These are phyloP conservation scores for Hypena proboscidalis DNA, from an alignment of 2,888 invertebrate species.

Conservation along the genomic window DNA sequence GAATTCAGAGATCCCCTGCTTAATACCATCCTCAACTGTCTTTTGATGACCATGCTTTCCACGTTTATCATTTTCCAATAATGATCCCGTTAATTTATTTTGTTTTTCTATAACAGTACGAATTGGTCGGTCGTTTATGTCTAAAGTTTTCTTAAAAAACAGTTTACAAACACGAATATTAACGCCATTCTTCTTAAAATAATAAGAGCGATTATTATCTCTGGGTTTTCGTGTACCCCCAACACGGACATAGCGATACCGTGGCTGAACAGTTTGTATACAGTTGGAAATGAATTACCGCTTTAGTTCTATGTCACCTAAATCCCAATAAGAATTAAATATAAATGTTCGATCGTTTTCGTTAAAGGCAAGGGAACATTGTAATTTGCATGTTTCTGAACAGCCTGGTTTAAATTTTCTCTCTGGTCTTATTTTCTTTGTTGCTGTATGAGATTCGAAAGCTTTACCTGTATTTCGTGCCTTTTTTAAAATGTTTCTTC, in stretches of 20 bases:
- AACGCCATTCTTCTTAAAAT: slow-evolving; percentile 6
- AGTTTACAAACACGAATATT: slow-evolving; percentile 24
- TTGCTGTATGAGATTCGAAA: slow-evolving; percentile 1
- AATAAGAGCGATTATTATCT: slow-evolving; percentile 5
- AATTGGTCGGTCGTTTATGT: slow-evolving; percentile 30
- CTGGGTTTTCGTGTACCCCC: slow-evolving; percentile 18
- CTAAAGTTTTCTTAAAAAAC: slow-evolving; percentile 29
- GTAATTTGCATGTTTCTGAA: slow-evolving; percentile 3
- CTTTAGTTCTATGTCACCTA: slow-evolving; percentile 2
- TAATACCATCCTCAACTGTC: slow-evolving; percentile 17
- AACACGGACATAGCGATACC: slow-evolving; percentile 11
- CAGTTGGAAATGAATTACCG: slow-evolving; percentile 14
- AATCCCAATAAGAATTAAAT: slow-evolving; percentile 9
- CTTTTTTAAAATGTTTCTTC: neutral
- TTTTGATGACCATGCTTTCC: slow-evolving; percentile 19
- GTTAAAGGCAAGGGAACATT: slow-evolving; percentile 2
- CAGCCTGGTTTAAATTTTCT: slow-evolving; percentile 6
- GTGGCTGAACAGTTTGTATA: slow-evolving; percentile 10
- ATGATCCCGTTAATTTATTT: slow-evolving; percentile 10
- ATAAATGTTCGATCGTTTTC: slow-evolving; percentile 5
- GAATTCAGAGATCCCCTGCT: slow-evolving; percentile 15
- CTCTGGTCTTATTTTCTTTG: slow-evolving; percentile 6
- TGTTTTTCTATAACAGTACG: slow-evolving; percentile 26
- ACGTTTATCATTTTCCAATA: slow-evolving; percentile 11
- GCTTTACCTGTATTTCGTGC: slow-evolving; percentile 6